Conservation (phyloP, 2,888 invertebrate genomes). For the Spodoptera exigua region DNA sequence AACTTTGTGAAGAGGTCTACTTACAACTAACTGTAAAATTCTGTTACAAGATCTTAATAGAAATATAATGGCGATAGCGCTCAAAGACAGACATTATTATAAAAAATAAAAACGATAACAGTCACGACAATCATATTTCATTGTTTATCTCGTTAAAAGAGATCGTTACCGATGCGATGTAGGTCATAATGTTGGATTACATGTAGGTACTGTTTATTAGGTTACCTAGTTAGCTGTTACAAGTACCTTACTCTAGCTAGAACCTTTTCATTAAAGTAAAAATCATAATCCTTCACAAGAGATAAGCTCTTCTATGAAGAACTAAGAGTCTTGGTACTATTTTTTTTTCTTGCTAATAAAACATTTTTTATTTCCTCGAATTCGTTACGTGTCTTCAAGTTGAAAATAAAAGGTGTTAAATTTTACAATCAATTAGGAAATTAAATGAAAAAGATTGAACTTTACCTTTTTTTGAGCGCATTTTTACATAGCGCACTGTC, state of each 20-base stretch:
- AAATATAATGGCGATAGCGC: conserved; percentile 15
- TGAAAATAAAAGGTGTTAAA: too few species aligned
- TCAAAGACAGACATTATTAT: conserved; percentile 17
- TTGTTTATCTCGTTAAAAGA: conserved; percentile 21
- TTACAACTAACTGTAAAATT: too few species aligned
- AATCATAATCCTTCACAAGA: neutral
- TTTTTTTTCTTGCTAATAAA: neutral
- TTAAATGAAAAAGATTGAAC: too few species aligned
- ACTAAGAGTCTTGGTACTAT: neutral
- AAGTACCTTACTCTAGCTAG: conserved; percentile 11
- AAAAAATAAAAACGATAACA: conserved; percentile 19
- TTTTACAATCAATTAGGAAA: too few species aligned
- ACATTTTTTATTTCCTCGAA: neutral
- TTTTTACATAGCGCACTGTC: too few species aligned
- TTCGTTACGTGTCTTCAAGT: too few species aligned
- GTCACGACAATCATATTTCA: conserved; percentile 36
- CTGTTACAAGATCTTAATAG: conserved; percentile 4
- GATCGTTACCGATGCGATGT: conserved; percentile 16
- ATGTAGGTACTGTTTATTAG: neutral
- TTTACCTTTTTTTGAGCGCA: too few species aligned
- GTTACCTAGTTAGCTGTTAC: conserved; percentile 5
- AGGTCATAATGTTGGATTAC: conserved; percentile 5
- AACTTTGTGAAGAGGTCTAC: too few species aligned
- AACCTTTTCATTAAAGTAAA: neutral
- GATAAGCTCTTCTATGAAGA: conserved; percentile 2